Percentiles rank a stretch among this genome's conserved stretches.
Evolutionary conservation across 1,140 invertebrate species (phyloP).

Genomic region (Leptonema lineaticorne): DNA sequence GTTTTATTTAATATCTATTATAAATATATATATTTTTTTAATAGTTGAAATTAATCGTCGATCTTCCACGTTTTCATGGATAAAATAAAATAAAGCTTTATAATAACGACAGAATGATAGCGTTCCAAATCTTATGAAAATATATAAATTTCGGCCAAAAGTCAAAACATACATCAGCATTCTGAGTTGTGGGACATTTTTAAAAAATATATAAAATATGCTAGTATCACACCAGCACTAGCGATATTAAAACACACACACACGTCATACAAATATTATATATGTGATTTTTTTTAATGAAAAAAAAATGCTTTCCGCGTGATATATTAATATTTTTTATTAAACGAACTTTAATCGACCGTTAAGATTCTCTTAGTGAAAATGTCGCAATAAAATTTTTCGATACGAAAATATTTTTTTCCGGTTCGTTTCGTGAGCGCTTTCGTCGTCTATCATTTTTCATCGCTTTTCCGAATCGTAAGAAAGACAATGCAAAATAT

Average conservation of each 20-base stretch:
- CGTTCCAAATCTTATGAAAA: not conserved
- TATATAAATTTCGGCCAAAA: conserved; percentile 16
- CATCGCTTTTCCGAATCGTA: too few relatives aligned
- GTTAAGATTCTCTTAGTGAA: too few relatives aligned
- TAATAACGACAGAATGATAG: not conserved
- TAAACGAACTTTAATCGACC: not conserved
- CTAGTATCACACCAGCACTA: too few relatives aligned
- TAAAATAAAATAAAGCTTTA: too few relatives aligned
- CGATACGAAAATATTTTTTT: not conserved
- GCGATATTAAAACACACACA: too few relatives aligned
- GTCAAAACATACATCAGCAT: conserved; percentile 18
- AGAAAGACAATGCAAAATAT: too few relatives aligned
- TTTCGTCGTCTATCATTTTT: too few relatives aligned
- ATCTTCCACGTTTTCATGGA: too few relatives aligned
- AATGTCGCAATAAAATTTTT: not conserved
- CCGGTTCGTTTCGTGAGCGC: not conserved
- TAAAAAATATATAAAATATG: too few relatives aligned
- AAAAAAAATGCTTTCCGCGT: not conserved
- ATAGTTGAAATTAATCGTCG: conserved; percentile 12
- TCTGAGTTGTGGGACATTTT: conserved; percentile 2
- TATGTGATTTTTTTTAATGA: not conserved
- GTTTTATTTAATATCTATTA: too few relatives aligned
- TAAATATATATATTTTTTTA: too few relatives aligned
- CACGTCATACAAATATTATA: too few relatives aligned
- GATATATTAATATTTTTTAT: conserved; percentile 6